phyloP scores from a whole-genome alignment of 1,140 invertebrate genomes.

The Monomorium pharaonis region DNA sequence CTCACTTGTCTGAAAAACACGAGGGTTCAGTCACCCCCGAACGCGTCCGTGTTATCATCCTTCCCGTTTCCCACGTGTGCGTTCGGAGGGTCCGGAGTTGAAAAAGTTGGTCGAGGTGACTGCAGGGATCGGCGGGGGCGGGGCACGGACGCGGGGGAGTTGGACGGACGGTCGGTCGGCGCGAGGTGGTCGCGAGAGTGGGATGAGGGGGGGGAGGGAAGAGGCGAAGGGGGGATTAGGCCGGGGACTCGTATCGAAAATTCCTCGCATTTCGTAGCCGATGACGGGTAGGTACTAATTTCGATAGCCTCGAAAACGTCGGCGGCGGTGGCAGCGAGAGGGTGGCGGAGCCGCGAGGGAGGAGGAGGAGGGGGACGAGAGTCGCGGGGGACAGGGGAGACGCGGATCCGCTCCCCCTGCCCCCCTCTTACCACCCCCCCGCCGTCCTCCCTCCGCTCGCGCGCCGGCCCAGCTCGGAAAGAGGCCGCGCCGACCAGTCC shows the following conservation, averaged over 20 bases:
- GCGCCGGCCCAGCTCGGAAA: constrained; percentile 57
- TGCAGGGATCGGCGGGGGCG: constrained; percentile 23
- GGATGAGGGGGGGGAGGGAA: background rate
- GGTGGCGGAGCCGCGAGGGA: background rate
- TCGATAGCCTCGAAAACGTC: constrained; percentile 65
- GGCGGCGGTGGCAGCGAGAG: constrained; percentile 44
- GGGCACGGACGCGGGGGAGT: constrained; percentile 5
- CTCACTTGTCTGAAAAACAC: constrained; percentile 52
- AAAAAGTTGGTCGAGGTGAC: constrained; percentile 54
- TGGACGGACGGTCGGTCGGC: constrained; percentile 14
- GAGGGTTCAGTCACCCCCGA: constrained; percentile 64
- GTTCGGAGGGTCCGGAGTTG: constrained; percentile 30
- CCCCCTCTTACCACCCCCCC: too few relatives aligned
- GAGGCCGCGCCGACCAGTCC: constrained; percentile 65
- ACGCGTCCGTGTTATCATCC: constrained; percentile 65
- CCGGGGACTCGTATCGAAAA: constrained; percentile 64
- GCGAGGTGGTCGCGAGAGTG: background rate
- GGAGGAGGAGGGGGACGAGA: background rate
- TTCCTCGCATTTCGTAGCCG: constrained; percentile 67
- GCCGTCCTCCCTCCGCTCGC: constrained; percentile 1
- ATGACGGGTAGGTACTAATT: constrained; percentile 69
- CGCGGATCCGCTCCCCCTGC: constrained; percentile 6
- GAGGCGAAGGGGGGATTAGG: background rate
- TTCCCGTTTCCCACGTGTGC: constrained; percentile 66
- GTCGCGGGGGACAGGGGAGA: background rate